Conservation (phyloP, 1,140 invertebrate species). For the Drosophila carrolli region DNA sequence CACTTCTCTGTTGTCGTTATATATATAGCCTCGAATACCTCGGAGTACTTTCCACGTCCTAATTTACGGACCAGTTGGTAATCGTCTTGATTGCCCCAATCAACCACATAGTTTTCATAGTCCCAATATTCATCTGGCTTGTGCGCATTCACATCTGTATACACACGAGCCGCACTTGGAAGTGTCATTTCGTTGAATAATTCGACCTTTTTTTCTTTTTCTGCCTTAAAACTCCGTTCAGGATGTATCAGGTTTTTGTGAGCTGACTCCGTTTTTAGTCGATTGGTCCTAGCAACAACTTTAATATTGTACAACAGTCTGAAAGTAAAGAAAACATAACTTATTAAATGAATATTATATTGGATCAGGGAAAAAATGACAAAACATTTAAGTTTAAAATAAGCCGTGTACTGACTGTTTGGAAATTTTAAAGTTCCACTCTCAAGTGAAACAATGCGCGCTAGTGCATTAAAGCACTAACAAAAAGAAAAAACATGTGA, state of each 20-base stretch:
- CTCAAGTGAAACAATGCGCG: no score
- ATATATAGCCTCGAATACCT: slow-evolving; percentile 99
- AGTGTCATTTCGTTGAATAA: slow-evolving; percentile 89
- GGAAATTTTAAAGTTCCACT: no score
- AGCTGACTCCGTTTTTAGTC: slow-evolving; percentile 9
- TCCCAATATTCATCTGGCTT: slow-evolving; percentile 99
- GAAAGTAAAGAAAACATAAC: slow-evolving; percentile 8
- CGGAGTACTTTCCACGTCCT: slow-evolving; percentile 99
- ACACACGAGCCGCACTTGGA: slow-evolving; percentile 95
- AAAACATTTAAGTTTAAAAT: not conserved
- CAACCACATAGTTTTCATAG: slow-evolving; percentile 99
- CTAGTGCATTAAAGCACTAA: no score
- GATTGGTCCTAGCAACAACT: slow-evolving; percentile 15
- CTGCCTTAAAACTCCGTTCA: slow-evolving; percentile 8
- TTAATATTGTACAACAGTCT: slow-evolving; percentile 21
- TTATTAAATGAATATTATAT: not conserved
- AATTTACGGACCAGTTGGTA: slow-evolving; percentile 99
- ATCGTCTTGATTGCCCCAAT: slow-evolving; percentile 99
- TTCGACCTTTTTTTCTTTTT: slow-evolving; percentile 6
- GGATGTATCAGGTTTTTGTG: slow-evolving; percentile 2
- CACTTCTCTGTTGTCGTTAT: slow-evolving; percentile 99
- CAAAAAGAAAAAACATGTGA: no score
- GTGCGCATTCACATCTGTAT: slow-evolving; percentile 98
- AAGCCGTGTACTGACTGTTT: no score
- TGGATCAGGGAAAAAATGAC: not conserved